A percentile compares a stretch with the other conserved stretches of the same genome.
Evolutionary conservation across 2,888 invertebrate species (phyloP).

Genomic region (Bhutanitis thaidina): DNA sequence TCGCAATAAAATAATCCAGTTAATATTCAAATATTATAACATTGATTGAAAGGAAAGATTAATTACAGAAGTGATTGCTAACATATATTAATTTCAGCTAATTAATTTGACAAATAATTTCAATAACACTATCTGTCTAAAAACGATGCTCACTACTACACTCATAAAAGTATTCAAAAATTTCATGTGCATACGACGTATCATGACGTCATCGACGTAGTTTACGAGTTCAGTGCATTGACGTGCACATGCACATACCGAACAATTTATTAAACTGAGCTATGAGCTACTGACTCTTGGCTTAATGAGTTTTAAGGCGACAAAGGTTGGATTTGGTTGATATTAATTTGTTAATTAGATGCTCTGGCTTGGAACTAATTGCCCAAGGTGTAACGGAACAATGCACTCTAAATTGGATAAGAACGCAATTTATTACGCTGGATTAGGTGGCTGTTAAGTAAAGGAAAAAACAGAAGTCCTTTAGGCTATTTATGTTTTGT

Average conservation of each 20-base stretch:
- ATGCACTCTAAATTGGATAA: conserved; percentile 3
- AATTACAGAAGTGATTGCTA: too few species aligned
- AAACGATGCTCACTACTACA: too few species aligned
- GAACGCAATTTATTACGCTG: conserved; percentile 4
- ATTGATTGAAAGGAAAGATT: too few species aligned
- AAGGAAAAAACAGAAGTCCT: too few species aligned
- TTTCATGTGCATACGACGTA: background rate
- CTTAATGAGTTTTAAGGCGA: background rate
- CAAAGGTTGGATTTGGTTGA: background rate
- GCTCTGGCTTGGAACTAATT: conserved; percentile 18
- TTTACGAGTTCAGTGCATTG: conserved; percentile 3
- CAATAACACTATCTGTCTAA: too few species aligned
- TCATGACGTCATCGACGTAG: conserved; percentile 2
- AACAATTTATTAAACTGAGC: conserved; percentile 1
- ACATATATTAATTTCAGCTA: too few species aligned
- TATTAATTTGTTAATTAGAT: conserved; percentile 15
- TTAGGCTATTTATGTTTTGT: too few species aligned
- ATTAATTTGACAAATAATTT: too few species aligned
- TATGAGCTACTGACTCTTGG: background rate
- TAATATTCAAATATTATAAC: too few species aligned
- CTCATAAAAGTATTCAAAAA: conserved; percentile 3
- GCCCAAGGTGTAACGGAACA: conserved; percentile 6
- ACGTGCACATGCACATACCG: background rate
- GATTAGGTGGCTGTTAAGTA: background rate
- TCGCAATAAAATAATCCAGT: too few species aligned